Percentiles rank a stretch among this genome's conserved stretches.
phyloP scores from a whole-genome alignment of 2,797 vertebrate species.

The Macropus fuliginosus region DNA sequence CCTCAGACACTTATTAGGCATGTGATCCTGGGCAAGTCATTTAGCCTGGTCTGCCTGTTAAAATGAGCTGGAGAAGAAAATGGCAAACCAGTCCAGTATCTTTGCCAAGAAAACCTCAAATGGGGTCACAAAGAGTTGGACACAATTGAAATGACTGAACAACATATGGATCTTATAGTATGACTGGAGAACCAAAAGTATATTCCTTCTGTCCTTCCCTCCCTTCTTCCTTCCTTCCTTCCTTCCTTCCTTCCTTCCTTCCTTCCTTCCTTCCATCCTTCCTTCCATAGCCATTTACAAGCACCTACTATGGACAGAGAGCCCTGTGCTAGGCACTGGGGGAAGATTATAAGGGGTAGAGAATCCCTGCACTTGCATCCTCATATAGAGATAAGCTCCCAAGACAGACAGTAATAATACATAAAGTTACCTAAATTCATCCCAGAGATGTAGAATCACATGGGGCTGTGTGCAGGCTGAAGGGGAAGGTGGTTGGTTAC shows the following conservation, averaged over 20 bases:
- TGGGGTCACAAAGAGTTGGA: background rate
- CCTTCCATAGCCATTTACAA: background rate
- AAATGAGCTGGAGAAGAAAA: background rate
- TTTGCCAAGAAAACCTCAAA: background rate
- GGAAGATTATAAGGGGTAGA: background rate
- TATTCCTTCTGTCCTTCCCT: background rate
- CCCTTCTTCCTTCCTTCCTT: too few relatives aligned
- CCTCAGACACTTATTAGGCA: background rate
- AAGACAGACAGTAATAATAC: background rate
- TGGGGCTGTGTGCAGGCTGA: background rate
- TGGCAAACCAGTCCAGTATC: background rate
- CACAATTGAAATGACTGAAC: background rate
- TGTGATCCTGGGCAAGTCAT: background rate
- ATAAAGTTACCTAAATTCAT: background rate
- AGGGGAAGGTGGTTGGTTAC: background rate
- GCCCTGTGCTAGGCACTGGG: background rate
- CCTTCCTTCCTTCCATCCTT: too few relatives aligned
- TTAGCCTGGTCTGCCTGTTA: background rate
- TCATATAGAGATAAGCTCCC: background rate
- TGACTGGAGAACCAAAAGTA: background rate
- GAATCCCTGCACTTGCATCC: background rate
- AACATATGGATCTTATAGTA: background rate
- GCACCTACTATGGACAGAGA: background rate
- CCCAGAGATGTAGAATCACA: background rate
- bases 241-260: too few relatives aligned